Conservation (phyloP, 2,888 invertebrate species). For the Imbricaverruca yamaguchii region DNA sequence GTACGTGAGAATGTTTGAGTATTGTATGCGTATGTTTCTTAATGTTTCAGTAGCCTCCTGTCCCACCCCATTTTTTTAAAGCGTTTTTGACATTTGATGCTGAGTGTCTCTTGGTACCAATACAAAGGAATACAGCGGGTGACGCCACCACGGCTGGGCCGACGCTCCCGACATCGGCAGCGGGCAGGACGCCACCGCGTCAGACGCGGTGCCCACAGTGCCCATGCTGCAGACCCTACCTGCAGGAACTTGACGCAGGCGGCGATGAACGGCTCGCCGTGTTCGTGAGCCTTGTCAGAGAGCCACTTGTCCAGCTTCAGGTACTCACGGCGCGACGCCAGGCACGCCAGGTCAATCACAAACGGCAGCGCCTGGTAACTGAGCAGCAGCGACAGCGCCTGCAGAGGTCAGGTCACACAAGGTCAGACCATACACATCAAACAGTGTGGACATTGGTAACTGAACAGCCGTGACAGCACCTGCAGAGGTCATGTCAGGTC, state of each 20-base stretch:
- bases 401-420: conserved; percentile 37
- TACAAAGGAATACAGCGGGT: too few relatives aligned
- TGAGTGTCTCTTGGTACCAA: too few relatives aligned
- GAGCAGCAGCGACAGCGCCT: conserved; percentile 81
- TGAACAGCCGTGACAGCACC: too few relatives aligned
- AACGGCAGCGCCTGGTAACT: conserved; percentile 90
- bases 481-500: too few relatives aligned
- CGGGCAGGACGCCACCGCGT: neutral
- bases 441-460: too few relatives aligned
- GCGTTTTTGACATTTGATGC: too few relatives aligned
- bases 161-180: conserved; percentile 31
- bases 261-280: conserved; percentile 81
- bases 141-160: too few relatives aligned
- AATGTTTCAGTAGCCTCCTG: too few relatives aligned
- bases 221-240: conserved; percentile 30
- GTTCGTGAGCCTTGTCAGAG: conserved; percentile 90
- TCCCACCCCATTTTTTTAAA: too few relatives aligned
- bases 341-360: conserved; percentile 93
- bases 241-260: conserved; percentile 82
- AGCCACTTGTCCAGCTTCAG: conserved; percentile 98
- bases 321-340: conserved; percentile 84
- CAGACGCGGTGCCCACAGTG: neutral
- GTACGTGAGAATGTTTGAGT: too few relatives aligned
- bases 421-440: too few relatives aligned
- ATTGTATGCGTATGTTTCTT: too few relatives aligned